Evolutionary conservation across 53 echinoderm and acorn worm genomes (phyloP), one percentile per base, ranked within the genome.

Genomic region (Arbacia lixula): DNA sequence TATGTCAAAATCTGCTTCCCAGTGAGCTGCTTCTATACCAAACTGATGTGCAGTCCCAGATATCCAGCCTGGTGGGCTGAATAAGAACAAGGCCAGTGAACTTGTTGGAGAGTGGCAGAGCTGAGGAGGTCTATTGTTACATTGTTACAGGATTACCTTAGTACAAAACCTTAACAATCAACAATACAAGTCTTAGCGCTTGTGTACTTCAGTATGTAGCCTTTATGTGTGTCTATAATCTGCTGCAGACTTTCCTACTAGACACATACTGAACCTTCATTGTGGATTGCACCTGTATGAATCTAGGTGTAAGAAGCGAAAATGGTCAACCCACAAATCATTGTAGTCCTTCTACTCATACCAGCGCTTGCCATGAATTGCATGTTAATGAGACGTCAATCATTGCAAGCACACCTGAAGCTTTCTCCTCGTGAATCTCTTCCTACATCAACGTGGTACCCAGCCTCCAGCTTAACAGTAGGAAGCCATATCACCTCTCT

Each of bases 331-430:
- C 2, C 26, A 25, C 26, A 26, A 58, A 25, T 58, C 20, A 28
- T 58, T 58, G 60, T 10, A 28, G 60, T n/a, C 60, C 60, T 58
- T 58, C 2, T 58, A 6, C 60, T 58, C 8, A 8, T 58, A 8
- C 60, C 60, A 58, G 60, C n/a, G n/a, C n/a, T n/a, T n/a, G n/a
- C n/a, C n/a, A n/a, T 58, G 27, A 58, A 58, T 12, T 58, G 60
- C 30, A 58, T 58, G 12, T 30, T 24, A 4, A 25, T 30, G 10
- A 22, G 10, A 58, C 26, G 30, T 26, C 60, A 58, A 26, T 58
- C 6, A 2, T 58, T 58, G 60, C 26, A 58, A 58, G 24, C 60
- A 58, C 60, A 58, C 12, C 60, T 58, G 6, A 58, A 58, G 60
- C 28, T 24, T 58, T 25, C 60, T 2, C 12, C 60, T 3, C 30